Evolutionary conservation across 2,888 invertebrate genomes (phyloP).

Genomic region (Caenorhabditis imperialis): DNA sequence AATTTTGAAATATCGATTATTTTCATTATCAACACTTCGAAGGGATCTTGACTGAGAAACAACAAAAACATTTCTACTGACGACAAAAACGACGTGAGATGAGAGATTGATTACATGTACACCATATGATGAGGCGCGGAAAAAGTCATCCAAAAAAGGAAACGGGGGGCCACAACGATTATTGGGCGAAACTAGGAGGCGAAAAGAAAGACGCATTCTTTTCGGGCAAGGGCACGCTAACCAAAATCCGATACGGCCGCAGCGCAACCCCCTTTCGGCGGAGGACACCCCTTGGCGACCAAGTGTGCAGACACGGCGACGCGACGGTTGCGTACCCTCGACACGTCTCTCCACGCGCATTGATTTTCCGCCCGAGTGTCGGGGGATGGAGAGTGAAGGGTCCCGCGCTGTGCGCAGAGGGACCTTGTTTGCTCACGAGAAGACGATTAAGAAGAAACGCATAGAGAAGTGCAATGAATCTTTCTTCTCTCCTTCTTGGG

Average conservation of each 20-base stretch:
- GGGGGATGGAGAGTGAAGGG: conserved; percentile 2
- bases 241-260: conserved; percentile 49
- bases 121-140: not conserved
- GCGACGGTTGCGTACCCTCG: conserved; percentile 24
- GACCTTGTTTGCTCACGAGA: conserved; percentile 41
- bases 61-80: no score
- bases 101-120: conserved; percentile 4
- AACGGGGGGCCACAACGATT: conserved; percentile 21
- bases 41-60: no score
- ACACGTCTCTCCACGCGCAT: conserved; percentile 25
- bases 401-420: conserved; percentile 26
- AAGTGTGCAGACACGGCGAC: conserved; percentile 33
- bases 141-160: conserved; percentile 4
- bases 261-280: conserved; percentile 14
- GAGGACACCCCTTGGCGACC: conserved; percentile 13
- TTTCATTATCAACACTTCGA: no score
- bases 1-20: no score
- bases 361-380: no score
- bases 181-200: conserved; percentile 39
- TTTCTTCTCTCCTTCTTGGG: conserved; percentile 32
- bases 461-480: conserved; percentile 19
- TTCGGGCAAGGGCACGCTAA: conserved; percentile 54
- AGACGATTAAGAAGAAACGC: conserved; percentile 39
- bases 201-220: conserved; percentile 51
- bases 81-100: no score